phyloP scores from a whole-genome alignment of 2,797 vertebrate genomes.

The Sebastes kiyomatsui region DNA sequence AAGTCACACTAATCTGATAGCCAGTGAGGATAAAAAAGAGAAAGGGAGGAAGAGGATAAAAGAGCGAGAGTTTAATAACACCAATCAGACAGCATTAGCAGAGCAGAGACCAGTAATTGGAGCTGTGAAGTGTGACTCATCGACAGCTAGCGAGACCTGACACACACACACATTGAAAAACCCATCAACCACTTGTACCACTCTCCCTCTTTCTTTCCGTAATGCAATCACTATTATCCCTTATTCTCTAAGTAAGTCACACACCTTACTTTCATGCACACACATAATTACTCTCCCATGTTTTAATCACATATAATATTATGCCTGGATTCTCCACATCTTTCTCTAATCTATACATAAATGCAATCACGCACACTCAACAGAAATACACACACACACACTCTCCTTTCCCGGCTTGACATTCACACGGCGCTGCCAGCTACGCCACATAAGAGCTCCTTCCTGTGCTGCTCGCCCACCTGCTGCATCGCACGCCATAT shows the following conservation, averaged over 20 bases:
- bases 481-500: conserved; percentile 29
- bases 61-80: conserved; percentile 55
- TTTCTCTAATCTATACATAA: background rate
- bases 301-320: background rate
- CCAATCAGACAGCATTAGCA: conserved; percentile 64
- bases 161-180: conserved; percentile 23
- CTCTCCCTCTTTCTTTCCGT: background rate
- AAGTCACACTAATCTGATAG: conserved; percentile 34
- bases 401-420: conserved; percentile 37
- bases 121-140: conserved; percentile 67
- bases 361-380: background rate
- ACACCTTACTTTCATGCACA: background rate
- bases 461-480: conserved; percentile 61
- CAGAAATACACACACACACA: conserved; percentile 17
- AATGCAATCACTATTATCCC: background rate
- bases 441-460: conserved; percentile 47
- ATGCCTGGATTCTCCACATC: background rate
- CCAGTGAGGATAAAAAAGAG: background rate
- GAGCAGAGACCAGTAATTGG: conserved; percentile 58
- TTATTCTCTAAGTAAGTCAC: conserved; percentile 13
- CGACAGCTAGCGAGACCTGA: conserved; percentile 26
- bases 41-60: conserved; percentile 19
- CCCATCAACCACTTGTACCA: conserved; percentile 28
- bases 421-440: conserved; percentile 52
- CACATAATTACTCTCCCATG: background rate